A percentile compares a stretch with the other conserved stretches of the same genome.
Evolutionary conservation across 2,888 invertebrate species (phyloP).

Genomic region (Sphaerophoria taeniata): DNA sequence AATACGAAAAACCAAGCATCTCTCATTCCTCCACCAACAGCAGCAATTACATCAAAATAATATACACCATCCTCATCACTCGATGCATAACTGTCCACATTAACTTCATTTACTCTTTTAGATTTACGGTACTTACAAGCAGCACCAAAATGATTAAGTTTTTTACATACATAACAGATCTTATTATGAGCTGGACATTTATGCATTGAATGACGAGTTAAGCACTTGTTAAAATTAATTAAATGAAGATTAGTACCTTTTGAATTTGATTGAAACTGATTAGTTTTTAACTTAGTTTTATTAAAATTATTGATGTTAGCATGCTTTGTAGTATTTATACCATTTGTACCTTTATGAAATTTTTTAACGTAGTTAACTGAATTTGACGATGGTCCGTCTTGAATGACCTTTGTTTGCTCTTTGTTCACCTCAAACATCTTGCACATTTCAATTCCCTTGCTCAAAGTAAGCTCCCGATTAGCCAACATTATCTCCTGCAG

Average conservation of each 20-base stretch:
- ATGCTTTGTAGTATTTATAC: constrained; percentile 21
- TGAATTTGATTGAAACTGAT: constrained; percentile 3
- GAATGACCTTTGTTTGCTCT: constrained; percentile 36
- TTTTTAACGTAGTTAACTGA: constrained; percentile 35
- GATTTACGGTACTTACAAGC: constrained; percentile 44
- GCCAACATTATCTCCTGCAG: constrained; percentile 36
- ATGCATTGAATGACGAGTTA: constrained; percentile 41
- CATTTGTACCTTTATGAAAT: constrained; percentile 14
- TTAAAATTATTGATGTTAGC: constrained; percentile 17
- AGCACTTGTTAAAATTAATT: constrained; percentile 29
- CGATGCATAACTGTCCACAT: constrained; percentile 30
- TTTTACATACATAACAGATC: constrained; percentile 42
- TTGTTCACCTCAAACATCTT: constrained; percentile 50
- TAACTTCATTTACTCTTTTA: constrained; percentile 40
- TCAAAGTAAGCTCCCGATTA: constrained; percentile 37
- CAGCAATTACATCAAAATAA: constrained; percentile 48
- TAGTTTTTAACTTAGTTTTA: constrained; percentile 18
- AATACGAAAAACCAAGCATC: constrained; percentile 45
- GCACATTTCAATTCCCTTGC: constrained; percentile 37
- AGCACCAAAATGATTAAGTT: constrained; percentile 44
- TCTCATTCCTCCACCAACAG: constrained; percentile 48
- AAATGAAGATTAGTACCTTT: constrained; percentile 4
- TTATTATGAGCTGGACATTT: constrained; percentile 54
- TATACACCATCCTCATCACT: constrained; percentile 30
- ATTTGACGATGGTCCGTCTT: constrained; percentile 18